Conservation (phyloP, 2,113 vertebrate genomes). For the Suricata suricatta region DNA sequence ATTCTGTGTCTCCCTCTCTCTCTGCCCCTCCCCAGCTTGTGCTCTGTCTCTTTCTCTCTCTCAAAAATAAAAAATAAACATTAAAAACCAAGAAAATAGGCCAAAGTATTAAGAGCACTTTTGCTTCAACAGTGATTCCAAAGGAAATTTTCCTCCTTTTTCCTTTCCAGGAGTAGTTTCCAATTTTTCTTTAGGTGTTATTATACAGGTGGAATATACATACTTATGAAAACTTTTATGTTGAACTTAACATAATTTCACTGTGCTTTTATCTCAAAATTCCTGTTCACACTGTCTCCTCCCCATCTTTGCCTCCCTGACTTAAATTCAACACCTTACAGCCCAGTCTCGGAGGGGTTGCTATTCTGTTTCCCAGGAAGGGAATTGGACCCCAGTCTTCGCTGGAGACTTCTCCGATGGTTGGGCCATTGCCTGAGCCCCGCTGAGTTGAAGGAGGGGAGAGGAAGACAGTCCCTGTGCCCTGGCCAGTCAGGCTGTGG, state of each 20-base stretch:
- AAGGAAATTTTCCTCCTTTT: background rate
- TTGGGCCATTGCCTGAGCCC: background rate
- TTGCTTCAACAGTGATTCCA: background rate
- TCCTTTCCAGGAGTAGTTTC: background rate
- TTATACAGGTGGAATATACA: background rate
- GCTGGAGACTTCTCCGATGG: background rate
- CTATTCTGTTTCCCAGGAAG: background rate
- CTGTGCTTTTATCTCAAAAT: background rate
- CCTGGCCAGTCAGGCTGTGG: background rate
- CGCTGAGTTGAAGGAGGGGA: background rate
- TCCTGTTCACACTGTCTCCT: background rate
- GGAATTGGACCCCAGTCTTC: background rate
- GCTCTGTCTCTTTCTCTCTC: too few relatives aligned
- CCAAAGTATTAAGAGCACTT: background rate
- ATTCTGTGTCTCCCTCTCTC: too few relatives aligned
- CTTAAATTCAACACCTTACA: background rate
- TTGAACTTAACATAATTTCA: background rate
- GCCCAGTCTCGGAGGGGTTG: background rate
- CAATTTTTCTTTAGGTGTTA: background rate
- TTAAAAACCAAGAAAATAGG: background rate
- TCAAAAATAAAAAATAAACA: too few relatives aligned
- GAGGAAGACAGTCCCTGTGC: background rate
- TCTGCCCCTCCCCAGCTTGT: too few relatives aligned
- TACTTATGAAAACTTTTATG: background rate
- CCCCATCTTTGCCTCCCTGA: background rate